Base-by-base conservation (phyloP, 1,140 invertebrate species). In the Cylas formicarius region DNA sequence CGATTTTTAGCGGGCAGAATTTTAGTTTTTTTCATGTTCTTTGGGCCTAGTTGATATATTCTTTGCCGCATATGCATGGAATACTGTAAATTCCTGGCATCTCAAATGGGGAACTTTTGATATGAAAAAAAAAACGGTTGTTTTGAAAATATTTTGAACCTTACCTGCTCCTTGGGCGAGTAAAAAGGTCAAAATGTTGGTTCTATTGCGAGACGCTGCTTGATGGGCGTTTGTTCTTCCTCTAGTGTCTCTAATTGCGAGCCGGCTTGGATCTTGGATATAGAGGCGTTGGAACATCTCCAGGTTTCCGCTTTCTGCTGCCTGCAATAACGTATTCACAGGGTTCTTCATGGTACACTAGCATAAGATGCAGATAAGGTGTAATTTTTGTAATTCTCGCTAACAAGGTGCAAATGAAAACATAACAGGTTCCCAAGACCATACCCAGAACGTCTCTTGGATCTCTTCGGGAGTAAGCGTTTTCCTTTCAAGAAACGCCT, bases 241-340 rank as follows among this genome's bases (percentile, higher is more conserved):
- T 36, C 80, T 72, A 3, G 68, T 73, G 68, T 91, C 86, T 42
- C 71, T 66, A 1, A 88, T 71, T 0, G 72, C 59, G 1, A 90
- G 65, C n/a, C 84, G 71, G 2, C 71, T 67, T 1, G 78, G 77
- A 35, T 90, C 81, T 17, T 72, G 75, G 20, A 76, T 67, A 57
- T 80, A 85, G 2, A 89, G 66, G 1, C 77, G 66, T 57, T 78
- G 77, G 55, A 91, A 86, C 59, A 86, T 83, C 36, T 84, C 81
- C 13, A 87, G 66, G 62, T 88, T 85, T 4, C 86, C 86, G 55
- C 77, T 80, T 58, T 86, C 82, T 2, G 86, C 86, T 5, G 83
- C 82, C 86, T 90, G 66, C 23, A 63, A 65, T 41, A 11, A 3
- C n/a, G n/a, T n/a, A n/a, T n/a, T n/a, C n/a, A n/a, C n/a, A n/a